A percentile compares a stretch with the other conserved stretches of the same genome.
phyloP scores from a whole-genome alignment of 2,797 vertebrate species.

The Momotus momota region DNA sequence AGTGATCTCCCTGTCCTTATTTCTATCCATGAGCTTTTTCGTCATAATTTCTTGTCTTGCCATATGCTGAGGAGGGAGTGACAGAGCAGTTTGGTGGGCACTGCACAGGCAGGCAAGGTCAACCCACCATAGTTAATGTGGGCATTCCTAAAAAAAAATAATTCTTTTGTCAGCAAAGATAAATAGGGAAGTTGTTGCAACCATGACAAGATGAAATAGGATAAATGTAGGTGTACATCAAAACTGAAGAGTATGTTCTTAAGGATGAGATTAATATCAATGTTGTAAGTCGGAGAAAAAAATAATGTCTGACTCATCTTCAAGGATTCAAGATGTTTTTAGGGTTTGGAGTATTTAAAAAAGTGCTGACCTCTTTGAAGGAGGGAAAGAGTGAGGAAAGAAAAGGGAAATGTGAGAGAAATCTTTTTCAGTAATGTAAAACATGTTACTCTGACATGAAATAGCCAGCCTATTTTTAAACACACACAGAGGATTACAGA shows the following conservation, averaged over 20 bases:
- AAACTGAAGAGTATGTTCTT: neutral
- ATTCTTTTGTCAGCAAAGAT: neutral
- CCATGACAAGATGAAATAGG: neutral
- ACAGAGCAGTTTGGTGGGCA: neutral
- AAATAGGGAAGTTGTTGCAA: neutral
- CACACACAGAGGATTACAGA: neutral
- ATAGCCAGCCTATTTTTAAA: neutral
- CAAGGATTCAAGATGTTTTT: neutral
- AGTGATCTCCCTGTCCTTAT: neutral
- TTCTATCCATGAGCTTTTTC: neutral
- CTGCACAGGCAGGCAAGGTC: neutral
- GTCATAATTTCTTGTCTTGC: neutral
- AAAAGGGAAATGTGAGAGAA: neutral
- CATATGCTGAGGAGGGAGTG: neutral
- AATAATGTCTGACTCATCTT: neutral
- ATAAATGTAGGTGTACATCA: neutral
- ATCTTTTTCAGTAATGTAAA: neutral
- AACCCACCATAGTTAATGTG: neutral
- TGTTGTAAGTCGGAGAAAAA: neutral
- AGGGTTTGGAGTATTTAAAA: neutral
- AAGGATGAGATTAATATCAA: neutral
- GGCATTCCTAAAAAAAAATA: neutral
- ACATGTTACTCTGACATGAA: neutral
- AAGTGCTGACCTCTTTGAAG: neutral
- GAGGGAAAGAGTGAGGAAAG: neutral